A percentile compares a stretch with the other conserved stretches of the same genome.
Conservation (phyloP, 2,888 invertebrate species). For the Heteropelma amictum region DNA sequence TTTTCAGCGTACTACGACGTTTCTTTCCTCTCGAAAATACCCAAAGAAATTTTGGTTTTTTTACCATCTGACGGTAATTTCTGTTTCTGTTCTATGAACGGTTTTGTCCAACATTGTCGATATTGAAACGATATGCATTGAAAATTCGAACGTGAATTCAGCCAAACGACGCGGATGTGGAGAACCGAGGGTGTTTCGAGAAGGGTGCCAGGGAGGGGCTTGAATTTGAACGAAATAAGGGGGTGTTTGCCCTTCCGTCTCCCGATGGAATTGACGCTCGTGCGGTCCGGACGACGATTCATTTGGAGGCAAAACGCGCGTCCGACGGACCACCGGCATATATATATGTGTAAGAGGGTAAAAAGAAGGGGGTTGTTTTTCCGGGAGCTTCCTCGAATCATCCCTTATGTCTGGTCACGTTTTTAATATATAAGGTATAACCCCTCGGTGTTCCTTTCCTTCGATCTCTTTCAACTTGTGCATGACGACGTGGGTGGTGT, state of each 20-base stretch:
- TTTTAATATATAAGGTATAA: conserved; percentile 73
- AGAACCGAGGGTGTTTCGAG: neutral
- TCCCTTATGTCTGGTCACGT: conserved; percentile 75
- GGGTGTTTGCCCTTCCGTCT: conserved; percentile 17
- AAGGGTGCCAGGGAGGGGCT: neutral
- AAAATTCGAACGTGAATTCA: neutral
- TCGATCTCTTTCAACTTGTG: conserved; percentile 38
- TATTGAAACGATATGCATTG: neutral
- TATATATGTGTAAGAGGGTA: conserved; percentile 4
- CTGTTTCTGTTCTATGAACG: too few relatives aligned
- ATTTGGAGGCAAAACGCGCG: conserved; percentile 41
- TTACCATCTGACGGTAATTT: too few relatives aligned
- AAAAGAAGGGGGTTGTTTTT: conserved; percentile 21
- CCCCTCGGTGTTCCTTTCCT: conserved; percentile 35
- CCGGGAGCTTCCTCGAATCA: conserved; percentile 58
- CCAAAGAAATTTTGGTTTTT: too few relatives aligned
- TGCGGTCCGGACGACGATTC: conserved; percentile 26
- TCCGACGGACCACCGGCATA: neutral
- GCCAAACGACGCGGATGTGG: neutral
- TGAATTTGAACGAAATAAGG: conserved; percentile 11
- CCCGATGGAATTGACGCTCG: conserved; percentile 29
- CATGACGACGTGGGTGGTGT: conserved; percentile 18
- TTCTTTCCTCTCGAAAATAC: neutral
- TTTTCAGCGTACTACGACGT: neutral
- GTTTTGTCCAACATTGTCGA: too few relatives aligned